These are phyloP conservation scores for Acanthosepion pharaonis DNA, from an alignment of 2,888 invertebrate genomes.

Conservation along the genomic window DNA sequence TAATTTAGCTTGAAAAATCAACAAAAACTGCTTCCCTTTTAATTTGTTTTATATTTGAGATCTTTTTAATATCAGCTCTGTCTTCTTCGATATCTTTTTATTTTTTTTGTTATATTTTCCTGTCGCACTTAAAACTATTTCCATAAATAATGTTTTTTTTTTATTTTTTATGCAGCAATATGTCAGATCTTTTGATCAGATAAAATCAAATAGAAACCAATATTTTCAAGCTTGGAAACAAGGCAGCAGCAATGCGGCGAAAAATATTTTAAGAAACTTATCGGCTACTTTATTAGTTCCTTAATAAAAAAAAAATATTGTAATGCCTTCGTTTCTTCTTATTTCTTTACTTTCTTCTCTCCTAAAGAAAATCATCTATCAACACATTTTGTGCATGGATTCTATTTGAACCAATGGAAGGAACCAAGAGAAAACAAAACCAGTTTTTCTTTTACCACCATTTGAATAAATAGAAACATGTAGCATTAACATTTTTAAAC, in stretches of 20 bases:
- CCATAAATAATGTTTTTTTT: not conserved
- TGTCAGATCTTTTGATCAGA: not conserved
- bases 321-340: too few species aligned
- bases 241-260: not conserved
- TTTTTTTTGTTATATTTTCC: not conserved
- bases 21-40: not conserved
- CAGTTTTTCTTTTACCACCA: too few species aligned
- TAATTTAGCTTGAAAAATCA: not conserved
- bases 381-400: too few species aligned
- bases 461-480: too few species aligned
- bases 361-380: too few species aligned
- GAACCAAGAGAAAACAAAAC: too few species aligned
- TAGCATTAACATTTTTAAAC: too few species aligned
- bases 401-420: too few species aligned
- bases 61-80: not conserved
- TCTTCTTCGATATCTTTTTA: not conserved
- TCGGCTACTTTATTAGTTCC: not conserved
- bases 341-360: too few species aligned
- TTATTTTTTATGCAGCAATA: not conserved
- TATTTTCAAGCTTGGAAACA: not conserved
- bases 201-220: not conserved
- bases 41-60: not conserved
- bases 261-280: conserved; percentile 33
- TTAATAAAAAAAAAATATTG: not conserved
- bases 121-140: not conserved